Percentiles rank a stretch among this genome's conserved stretches.
Evolutionary conservation across 2,797 vertebrate species (phyloP).

Genomic region (Fistularia tabacaria): DNA sequence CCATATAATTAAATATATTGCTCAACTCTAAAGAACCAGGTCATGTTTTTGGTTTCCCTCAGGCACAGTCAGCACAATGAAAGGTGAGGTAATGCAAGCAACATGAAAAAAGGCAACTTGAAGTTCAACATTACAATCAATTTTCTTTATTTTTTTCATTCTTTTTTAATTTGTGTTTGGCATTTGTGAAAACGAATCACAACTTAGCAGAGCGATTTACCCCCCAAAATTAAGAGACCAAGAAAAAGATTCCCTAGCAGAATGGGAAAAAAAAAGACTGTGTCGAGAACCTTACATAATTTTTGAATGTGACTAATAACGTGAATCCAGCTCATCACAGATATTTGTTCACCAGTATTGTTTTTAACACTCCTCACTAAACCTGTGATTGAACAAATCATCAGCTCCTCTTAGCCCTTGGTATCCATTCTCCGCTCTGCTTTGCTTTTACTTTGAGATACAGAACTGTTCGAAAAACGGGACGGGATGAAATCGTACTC

Average conservation of each 20-base stretch:
- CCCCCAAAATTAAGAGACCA: too few relatives aligned
- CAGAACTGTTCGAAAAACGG: too few relatives aligned
- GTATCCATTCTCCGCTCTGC: too few relatives aligned
- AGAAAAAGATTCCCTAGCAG: too few relatives aligned
- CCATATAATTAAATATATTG: slow-evolving; percentile 6
- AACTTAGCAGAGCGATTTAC: too few relatives aligned
- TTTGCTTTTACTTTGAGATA: too few relatives aligned
- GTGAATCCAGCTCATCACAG: slow-evolving; percentile 53
- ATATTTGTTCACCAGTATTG: slow-evolving; percentile 50
- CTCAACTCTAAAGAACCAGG: slow-evolving; percentile 48
- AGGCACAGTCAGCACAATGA: slow-evolving; percentile 60
- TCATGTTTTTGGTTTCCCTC: slow-evolving; percentile 65
- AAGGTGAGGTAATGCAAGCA: slow-evolving; percentile 46
- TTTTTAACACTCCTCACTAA: slow-evolving; percentile 53
- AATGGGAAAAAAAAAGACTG: slow-evolving; percentile 1
- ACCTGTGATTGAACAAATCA: slow-evolving; percentile 49
- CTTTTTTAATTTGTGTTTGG: too few relatives aligned
- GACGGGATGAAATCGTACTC: too few relatives aligned
- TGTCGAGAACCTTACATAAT: slow-evolving; percentile 50
- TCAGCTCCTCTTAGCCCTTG: slow-evolving; percentile 17
- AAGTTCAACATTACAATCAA: slow-evolving; percentile 44
- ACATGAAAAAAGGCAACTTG: slow-evolving; percentile 33
- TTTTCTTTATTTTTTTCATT: slow-evolving; percentile 26
- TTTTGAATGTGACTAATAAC: slow-evolving; percentile 58
- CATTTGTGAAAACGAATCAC: too few relatives aligned